These are phyloP conservation scores for Misgurnus mizolepis DNA, from an alignment of 2,113 vertebrate species.

Conservation along the genomic window DNA sequence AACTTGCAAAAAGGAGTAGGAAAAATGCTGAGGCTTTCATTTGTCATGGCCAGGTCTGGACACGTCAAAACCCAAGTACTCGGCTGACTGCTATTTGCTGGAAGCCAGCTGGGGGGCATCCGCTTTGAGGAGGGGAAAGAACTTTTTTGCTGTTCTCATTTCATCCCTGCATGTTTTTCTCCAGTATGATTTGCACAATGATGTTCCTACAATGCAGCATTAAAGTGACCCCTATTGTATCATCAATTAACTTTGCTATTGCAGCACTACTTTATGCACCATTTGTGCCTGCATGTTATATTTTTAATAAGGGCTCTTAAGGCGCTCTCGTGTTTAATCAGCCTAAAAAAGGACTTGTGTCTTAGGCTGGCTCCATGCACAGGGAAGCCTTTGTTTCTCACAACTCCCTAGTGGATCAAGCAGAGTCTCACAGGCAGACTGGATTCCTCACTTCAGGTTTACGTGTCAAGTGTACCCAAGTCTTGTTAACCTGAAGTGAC, in stretches of 20 bases:
- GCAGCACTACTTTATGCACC: neutral
- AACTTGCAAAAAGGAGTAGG: neutral
- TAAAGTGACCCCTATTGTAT: neutral
- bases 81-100: slow-evolving; percentile 71
- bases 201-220: too few species aligned
- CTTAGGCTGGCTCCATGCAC: slow-evolving; percentile 15
- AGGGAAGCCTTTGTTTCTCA: slow-evolving; percentile 22
- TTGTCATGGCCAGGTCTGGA: slow-evolving; percentile 58
- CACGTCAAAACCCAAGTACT: slow-evolving; percentile 65
- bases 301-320: slow-evolving; percentile 22
- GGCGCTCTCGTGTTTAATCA: slow-evolving; percentile 33
- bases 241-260: neutral
- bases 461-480: slow-evolving; percentile 20
- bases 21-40: slow-evolving; percentile 56
- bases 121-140: neutral
- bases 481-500: slow-evolving; percentile 13
- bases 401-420: slow-evolving; percentile 20
- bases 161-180: neutral
- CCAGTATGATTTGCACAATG: neutral
- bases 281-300: neutral
- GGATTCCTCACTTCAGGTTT: slow-evolving; percentile 33
- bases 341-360: slow-evolving; percentile 17
- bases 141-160: neutral
- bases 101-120: slow-evolving; percentile 55
- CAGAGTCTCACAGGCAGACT: neutral